Base-by-base conservation (phyloP, 1,140 invertebrate genomes). In the Hylaeus volcanicus region DNA sequence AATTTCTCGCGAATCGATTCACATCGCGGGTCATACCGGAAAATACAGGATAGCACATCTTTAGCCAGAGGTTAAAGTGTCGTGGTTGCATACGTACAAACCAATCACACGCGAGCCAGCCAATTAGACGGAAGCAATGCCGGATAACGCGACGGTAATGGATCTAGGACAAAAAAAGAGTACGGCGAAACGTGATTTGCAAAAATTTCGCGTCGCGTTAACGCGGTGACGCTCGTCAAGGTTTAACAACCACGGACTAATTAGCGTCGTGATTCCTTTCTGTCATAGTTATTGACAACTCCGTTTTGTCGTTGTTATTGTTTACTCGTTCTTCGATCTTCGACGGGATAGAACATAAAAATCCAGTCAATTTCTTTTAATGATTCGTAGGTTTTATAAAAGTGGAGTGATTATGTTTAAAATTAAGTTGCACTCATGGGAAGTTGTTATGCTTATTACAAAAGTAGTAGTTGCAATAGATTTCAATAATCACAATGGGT, bases 71-170 rank as follows among this genome's bases (percentile, higher is more conserved):
- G 55, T 77, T 70, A 51, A 58, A 60, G 43, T 70, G 43, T 60
- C 72, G 43, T 71, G 66, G 4, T 65, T 61, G 56, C 60, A 55
- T 66, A 74, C 61, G n/a, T 63, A 70, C 53, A 55, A 41, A 58
- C 26, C 55, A 72, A 76, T 77, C 58, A 15, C 37, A 48, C 58
- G 61, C 63, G 56, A 15, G 56, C 55, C 64, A 53, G 39, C 51
- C 71, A 82, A 85, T 85, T 84, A 75, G 60, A 71, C 51, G 68
- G 69, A 60, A 81, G 60, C 58, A 82, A 70, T 61, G 61, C 41
- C 71, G n/a, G 53, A 55, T 70, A 77, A 55, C 48, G 68, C 8
- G 39, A 14, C 43, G n/a, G 45, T 55, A 55, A 76, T 69, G 26
- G 37, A 4, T 14, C 26, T 15, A 14, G 26, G 14, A 71, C n/a